Evolutionary conservation across 35 echinoderm and acorn worm genomes (phyloP).

Genomic region (Acanthaster planci): DNA sequence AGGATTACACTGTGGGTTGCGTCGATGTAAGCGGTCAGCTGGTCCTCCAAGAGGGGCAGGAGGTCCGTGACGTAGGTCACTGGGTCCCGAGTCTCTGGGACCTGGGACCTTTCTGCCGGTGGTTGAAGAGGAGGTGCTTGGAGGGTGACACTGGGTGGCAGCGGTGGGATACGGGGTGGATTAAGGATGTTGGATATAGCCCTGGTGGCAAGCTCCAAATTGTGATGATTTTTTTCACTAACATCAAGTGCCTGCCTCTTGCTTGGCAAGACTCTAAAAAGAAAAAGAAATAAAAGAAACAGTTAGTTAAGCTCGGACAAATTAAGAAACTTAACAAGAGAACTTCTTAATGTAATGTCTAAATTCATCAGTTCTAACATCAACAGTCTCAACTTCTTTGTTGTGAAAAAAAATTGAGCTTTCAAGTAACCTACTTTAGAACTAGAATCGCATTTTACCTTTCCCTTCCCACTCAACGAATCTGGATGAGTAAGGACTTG

Average conservation of each 20-base stretch:
- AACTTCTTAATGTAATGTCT: no score
- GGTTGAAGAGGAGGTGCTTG: background rate
- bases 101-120: background rate
- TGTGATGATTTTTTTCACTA: background rate
- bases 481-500: no score
- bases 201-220: conserved; percentile 25
- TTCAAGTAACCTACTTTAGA: no score
- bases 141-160: conserved; percentile 14
- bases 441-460: no score
- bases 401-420: no score
- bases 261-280: background rate
- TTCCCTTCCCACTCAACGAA: no score
- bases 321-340: no score
- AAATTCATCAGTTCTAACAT: no score
- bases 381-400: no score
- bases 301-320: no score
- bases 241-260: background rate
- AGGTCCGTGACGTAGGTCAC: conserved; percentile 29
- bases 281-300: background rate
- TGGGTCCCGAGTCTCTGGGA: background rate
- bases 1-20: conserved; percentile 12
- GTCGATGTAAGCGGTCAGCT: conserved; percentile 46
- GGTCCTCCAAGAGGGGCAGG: conserved; percentile 56
- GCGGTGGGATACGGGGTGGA: background rate
- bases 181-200: conserved; percentile 58